A percentile compares a stretch with the other conserved stretches of the same genome.
phyloP scores from a whole-genome alignment of 2,797 vertebrate species.

The Euthynnus affinis region DNA sequence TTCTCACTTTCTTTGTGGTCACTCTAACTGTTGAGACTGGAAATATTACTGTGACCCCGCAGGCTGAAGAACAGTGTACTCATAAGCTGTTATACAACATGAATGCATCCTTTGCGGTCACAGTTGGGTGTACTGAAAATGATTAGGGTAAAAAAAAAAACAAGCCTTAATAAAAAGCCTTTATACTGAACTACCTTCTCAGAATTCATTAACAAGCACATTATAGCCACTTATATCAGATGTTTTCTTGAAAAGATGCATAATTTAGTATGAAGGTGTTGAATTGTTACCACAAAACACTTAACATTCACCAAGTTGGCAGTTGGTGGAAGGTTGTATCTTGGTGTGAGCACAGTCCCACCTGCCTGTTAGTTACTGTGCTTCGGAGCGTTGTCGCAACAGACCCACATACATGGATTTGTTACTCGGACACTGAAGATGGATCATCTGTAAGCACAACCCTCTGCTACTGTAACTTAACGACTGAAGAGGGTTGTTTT shows the following conservation, averaged over 20 bases:
- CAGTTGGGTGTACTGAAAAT: not conserved
- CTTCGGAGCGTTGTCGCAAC: not conserved
- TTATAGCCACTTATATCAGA: not conserved
- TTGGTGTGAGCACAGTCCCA: not conserved
- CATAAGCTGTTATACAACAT: not conserved
- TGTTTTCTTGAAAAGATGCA: not conserved
- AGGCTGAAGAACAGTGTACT: not conserved
- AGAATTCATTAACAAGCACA: constrained; percentile 8
- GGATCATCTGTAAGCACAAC: constrained; percentile 38
- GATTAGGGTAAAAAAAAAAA: not conserved
- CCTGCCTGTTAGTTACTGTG: not conserved
- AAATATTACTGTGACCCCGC: not conserved
- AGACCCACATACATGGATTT: constrained; percentile 13
- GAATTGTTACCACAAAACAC: not conserved
- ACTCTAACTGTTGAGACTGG: not conserved
- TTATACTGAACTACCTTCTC: constrained; percentile 13
- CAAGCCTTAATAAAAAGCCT: constrained; percentile 50
- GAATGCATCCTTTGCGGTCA: not conserved
- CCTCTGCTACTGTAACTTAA: constrained; percentile 37
- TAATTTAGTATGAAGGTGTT: not conserved
- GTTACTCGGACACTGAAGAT: constrained; percentile 54
- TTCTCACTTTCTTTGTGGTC: not conserved
- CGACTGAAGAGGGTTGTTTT: constrained; percentile 29
- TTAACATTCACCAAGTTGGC: not conserved
- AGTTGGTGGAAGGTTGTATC: not conserved